Evolutionary conservation across 2,113 vertebrate species (phyloP).

Genomic region (Sorex fumeus): DNA sequence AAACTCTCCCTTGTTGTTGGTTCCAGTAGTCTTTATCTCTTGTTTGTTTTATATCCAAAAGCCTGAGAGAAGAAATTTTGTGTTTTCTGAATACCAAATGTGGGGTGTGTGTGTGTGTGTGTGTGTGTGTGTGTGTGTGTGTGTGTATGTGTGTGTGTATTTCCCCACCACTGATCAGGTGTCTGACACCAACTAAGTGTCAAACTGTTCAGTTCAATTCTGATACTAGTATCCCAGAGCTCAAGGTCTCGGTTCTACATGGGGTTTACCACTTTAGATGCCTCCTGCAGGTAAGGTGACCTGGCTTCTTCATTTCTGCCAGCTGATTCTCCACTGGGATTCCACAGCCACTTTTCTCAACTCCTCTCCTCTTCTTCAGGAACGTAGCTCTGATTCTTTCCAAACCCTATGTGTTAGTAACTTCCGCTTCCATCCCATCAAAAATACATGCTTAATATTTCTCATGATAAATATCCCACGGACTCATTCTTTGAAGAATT

Average conservation of each 20-base stretch:
- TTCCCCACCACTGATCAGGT: not conserved
- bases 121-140: not conserved
- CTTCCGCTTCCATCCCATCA: not conserved
- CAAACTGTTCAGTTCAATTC: not conserved
- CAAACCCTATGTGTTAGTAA: not conserved
- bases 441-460: rapidly evolving
- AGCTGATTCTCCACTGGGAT: not conserved
- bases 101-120: not conserved
- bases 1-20: rapidly evolving
- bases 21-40: not conserved
- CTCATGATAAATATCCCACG: not conserved
- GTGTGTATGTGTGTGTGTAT: not conserved
- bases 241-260: not conserved
- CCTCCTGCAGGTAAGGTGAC: not conserved
- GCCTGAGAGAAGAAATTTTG: not conserved
- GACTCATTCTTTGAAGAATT: not conserved
- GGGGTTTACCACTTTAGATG: not conserved
- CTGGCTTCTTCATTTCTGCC: not conserved
- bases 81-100: not conserved
- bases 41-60: not conserved
- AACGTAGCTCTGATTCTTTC: not conserved
- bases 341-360: not conserved
- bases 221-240: not conserved
- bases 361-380: not conserved
- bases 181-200: constrained; percentile 13